phyloP scores from a whole-genome alignment of 1,140 invertebrate species.

The Cotesia chilonis region DNA sequence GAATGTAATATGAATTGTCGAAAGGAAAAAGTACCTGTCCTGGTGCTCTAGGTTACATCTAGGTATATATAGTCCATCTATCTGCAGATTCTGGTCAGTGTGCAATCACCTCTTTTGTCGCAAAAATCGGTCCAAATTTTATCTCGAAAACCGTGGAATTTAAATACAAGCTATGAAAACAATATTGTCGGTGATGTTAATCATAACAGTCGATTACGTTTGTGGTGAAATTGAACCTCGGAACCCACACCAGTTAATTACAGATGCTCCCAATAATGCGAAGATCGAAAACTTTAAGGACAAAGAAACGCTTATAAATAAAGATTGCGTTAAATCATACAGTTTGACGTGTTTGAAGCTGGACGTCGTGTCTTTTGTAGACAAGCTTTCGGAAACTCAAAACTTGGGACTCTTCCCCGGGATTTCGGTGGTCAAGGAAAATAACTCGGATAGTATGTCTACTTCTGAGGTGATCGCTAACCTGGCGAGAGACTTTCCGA shows the following conservation, averaged over 20 bases:
- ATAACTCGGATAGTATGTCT: slow-evolving; percentile 65
- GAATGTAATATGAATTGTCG: slow-evolving; percentile 58
- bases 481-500: slow-evolving; percentile 76
- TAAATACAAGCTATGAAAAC: too few relatives aligned
- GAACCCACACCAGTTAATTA: slow-evolving; percentile 51
- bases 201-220: not conserved
- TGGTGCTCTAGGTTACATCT: slow-evolving; percentile 46
- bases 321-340: slow-evolving; percentile 76
- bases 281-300: slow-evolving; percentile 45
- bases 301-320: slow-evolving; percentile 55
- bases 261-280: slow-evolving; percentile 38
- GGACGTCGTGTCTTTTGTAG: slow-evolving; percentile 80
- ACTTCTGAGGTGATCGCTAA: slow-evolving; percentile 75
- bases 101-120: slow-evolving; percentile 50
- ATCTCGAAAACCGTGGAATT: not conserved
- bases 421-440: slow-evolving; percentile 76
- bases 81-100: slow-evolving; percentile 56
- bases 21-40: slow-evolving; percentile 55
- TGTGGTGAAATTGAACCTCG: slow-evolving; percentile 56
- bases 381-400: slow-evolving; percentile 73
- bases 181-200: too few relatives aligned
- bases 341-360: slow-evolving; percentile 81
- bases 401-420: slow-evolving; percentile 75
- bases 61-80: slow-evolving; percentile 64
- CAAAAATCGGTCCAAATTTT: slow-evolving; percentile 15